These are phyloP conservation scores for Heliornis fulica DNA, from an alignment of 2,113 vertebrate genomes.

Conservation along the genomic window DNA sequence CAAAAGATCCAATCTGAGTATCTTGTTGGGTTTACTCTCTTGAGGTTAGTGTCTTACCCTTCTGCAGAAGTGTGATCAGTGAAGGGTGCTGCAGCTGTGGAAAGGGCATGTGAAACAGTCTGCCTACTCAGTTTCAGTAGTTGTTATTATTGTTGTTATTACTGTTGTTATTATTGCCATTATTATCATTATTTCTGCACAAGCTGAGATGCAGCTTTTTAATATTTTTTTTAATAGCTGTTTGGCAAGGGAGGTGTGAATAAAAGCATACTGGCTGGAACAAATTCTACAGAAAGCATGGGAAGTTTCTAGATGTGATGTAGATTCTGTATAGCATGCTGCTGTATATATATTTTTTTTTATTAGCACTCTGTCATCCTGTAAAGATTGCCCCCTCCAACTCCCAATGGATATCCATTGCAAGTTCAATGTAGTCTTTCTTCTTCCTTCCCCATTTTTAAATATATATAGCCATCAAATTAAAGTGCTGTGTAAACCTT, in stretches of 20 bases:
- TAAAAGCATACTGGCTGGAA: not conserved
- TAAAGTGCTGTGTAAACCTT: slow-evolving; percentile 24
- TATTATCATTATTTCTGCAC: not conserved
- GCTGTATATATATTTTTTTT: not conserved
- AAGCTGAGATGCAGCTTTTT: not conserved
- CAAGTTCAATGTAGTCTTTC: not conserved
- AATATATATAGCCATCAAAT: slow-evolving; percentile 24
- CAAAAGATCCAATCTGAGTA: not conserved
- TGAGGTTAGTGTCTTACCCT: not conserved
- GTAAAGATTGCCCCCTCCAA: not conserved
- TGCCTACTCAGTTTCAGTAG: not conserved
- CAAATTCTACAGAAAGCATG: not conserved
- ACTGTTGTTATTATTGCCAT: not conserved
- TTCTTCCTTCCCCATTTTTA: slow-evolving; percentile 9
- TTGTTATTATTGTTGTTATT: not conserved
- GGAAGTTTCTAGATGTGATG: not conserved
- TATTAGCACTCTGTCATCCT: not conserved
- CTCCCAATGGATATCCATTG: not conserved
- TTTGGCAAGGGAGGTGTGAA: not conserved
- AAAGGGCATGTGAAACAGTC: not conserved
- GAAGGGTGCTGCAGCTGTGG: not conserved
- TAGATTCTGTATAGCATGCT: not conserved
- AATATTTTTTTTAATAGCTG: not conserved
- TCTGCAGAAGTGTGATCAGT: not conserved
- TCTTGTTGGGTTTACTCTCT: not conserved